A percentile compares a stretch with the other conserved stretches of the same genome.
These are phyloP conservation scores for Panagrolaimus sp. DNA, from an alignment of 1,140 invertebrate species.

Conservation along the genomic window DNA sequence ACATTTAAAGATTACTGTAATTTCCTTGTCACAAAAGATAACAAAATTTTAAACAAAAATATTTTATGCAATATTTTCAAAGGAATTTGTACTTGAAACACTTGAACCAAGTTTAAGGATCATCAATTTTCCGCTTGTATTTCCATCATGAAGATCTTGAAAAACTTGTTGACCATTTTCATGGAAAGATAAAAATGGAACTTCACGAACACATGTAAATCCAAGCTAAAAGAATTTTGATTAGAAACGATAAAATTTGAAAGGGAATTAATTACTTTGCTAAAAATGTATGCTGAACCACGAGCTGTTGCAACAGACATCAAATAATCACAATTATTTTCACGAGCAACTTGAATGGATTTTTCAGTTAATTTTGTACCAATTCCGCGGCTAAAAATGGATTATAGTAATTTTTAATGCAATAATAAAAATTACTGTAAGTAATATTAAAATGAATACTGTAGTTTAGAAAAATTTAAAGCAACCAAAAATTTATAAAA, in stretches of 20 bases:
- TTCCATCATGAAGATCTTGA: slow-evolving; percentile 8
- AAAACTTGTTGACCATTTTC: not conserved
- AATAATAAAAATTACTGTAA: too few species aligned
- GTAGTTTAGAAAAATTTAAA: too few species aligned
- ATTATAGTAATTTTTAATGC: too few species aligned
- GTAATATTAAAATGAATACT: too few species aligned
- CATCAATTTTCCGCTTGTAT: slow-evolving; percentile 5
- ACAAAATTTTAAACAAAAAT: too few species aligned
- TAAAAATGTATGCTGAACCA: not conserved
- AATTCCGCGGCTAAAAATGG: not conserved
- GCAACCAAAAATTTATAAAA: too few species aligned
- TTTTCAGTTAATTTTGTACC: not conserved
- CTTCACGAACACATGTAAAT: slow-evolving; percentile 6
- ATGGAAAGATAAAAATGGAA: slow-evolving; percentile 1
- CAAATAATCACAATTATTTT: not conserved
- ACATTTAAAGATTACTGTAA: too few species aligned
- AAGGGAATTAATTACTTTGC: not conserved
- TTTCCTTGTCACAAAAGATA: too few species aligned
- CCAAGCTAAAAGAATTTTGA: not conserved
- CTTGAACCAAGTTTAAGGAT: not conserved
- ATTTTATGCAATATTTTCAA: not conserved
- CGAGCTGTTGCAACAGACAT: not conserved
- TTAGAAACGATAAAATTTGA: too few species aligned
- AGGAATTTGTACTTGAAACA: not conserved
- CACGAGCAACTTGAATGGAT: not conserved